These are phyloP conservation scores for Oedothorax gibbosus DNA, from an alignment of 1,140 invertebrate genomes.

Conservation along the genomic window DNA sequence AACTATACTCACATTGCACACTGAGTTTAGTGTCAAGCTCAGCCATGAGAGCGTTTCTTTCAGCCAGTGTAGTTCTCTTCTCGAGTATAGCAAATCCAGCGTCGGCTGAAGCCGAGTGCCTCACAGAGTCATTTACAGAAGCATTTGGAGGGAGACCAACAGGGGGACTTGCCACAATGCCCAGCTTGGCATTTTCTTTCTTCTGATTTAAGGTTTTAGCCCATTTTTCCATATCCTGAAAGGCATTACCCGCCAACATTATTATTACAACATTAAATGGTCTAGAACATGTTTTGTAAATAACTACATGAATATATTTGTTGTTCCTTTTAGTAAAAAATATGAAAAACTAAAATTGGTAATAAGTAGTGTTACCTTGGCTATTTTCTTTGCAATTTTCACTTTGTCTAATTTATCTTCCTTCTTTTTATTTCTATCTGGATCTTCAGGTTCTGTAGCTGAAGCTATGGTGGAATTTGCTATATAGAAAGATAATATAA, in stretches of 20 bases:
- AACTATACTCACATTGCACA: conserved; percentile 17
- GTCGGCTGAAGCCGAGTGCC: conserved; percentile 79
- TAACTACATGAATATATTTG: too few relatives aligned
- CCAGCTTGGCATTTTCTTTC: conserved; percentile 85
- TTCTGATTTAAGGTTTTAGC: conserved; percentile 97
- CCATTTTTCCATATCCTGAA: conserved; percentile 90
- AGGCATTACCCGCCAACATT: neutral
- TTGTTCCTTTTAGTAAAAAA: too few relatives aligned
- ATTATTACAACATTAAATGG: neutral
- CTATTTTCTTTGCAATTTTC: conserved; percentile 98
- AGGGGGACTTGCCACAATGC: conserved; percentile 69
- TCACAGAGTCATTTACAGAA: conserved; percentile 68
- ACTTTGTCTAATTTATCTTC: conserved; percentile 85
- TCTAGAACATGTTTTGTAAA: too few relatives aligned
- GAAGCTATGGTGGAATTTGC: neutral
- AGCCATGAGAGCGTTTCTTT: conserved; percentile 46
- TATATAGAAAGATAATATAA: neutral
- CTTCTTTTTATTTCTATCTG: conserved; percentile 66
- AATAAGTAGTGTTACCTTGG: conserved; percentile 73
- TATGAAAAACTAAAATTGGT: too few relatives aligned
- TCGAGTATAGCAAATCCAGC: conserved; percentile 90
- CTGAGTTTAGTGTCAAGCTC: conserved; percentile 48
- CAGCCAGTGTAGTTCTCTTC: conserved; percentile 70
- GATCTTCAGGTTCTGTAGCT: conserved; percentile 22
- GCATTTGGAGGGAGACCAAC: conserved; percentile 11